Base-by-base conservation (phyloP, 2,888 invertebrate species). In the Agrochola litura region DNA sequence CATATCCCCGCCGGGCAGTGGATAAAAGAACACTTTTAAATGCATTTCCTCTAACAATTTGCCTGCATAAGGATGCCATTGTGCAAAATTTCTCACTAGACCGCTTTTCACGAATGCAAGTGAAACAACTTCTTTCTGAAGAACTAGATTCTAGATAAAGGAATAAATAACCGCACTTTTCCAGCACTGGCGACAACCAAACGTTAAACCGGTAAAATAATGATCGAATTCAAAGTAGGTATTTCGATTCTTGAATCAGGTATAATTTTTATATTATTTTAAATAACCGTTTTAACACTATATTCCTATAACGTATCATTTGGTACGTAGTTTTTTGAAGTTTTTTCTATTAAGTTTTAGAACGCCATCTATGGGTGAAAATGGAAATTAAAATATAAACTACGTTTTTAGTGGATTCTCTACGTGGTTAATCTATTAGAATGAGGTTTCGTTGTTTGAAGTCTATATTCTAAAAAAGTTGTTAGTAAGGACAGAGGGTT, bases 1-100 rank as follows among this genome's bases (percentile, higher is more conserved):
- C 95, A 91, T 96, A 97, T 92, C 98, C 97, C 90, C 97, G 96
- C 88, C 97, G 97, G 90, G 97, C 97, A 89, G 97, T 97, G 89
- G 97, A 96, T 91, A 97, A 96, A 88, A 97, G 92, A 88, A 97
- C 97, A 97, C 97, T 97, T 94, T 97, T 97, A 92, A 97, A 97
- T 90, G 97, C 97, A 92, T 97, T 96, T 96, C 97, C 97, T 83
- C 97, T 95, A 91, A 97, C 95, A 94, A 98, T 97, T 97, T 98
- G 97, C 96, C 98, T 97, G 96, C 98, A 98, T 93, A 98, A 95
- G 89, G 98, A 98, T 96, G 98, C 98, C 98, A 98, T 98, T 90
- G 97, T 97, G 97, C 90, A 90, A 88, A 90, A 90, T 83, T 94
- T 92, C 84, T 89, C 94, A 95, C 95, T 94, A 94, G 94, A 95